These are phyloP conservation scores for Falco rusticolus DNA, from an alignment of 2,797 vertebrate species.

Conservation along the genomic window DNA sequence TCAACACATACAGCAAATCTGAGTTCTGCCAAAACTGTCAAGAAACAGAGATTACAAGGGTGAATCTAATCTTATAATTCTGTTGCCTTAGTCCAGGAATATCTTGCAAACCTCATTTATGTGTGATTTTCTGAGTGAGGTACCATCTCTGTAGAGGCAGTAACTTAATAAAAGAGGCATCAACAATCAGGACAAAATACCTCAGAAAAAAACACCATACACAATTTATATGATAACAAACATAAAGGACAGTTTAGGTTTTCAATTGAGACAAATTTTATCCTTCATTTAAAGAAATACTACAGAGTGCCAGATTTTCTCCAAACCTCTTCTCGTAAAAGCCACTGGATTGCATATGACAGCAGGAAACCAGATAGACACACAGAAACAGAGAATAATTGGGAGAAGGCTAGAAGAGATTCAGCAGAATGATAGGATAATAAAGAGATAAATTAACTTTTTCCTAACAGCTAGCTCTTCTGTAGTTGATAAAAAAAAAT, in stretches of 20 bases:
- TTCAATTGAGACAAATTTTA: not conserved
- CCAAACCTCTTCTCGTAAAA: not conserved
- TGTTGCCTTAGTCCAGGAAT: not conserved
- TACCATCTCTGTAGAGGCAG: not conserved
- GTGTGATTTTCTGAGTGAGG: not conserved
- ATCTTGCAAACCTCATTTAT: not conserved
- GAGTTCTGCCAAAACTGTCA: not conserved
- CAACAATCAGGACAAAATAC: not conserved
- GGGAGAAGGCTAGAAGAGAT: not conserved
- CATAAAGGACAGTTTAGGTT: not conserved
- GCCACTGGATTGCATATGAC: not conserved
- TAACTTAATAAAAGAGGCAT: not conserved
- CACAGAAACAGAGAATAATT: not conserved
- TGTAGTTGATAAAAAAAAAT: not conserved
- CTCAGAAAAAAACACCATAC: not conserved
- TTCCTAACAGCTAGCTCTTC: not conserved
- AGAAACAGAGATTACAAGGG: not conserved
- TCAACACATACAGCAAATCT: not conserved
- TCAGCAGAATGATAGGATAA: not conserved
- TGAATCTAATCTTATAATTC: not conserved
- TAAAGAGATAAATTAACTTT: not conserved
- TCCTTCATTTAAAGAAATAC: not conserved
- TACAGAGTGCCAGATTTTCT: not conserved
- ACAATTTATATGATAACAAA: not conserved
- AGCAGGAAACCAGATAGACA: not conserved